These are phyloP conservation scores for Pitta sordida DNA, from an alignment of 2,113 vertebrate species.

Conservation along the genomic window DNA sequence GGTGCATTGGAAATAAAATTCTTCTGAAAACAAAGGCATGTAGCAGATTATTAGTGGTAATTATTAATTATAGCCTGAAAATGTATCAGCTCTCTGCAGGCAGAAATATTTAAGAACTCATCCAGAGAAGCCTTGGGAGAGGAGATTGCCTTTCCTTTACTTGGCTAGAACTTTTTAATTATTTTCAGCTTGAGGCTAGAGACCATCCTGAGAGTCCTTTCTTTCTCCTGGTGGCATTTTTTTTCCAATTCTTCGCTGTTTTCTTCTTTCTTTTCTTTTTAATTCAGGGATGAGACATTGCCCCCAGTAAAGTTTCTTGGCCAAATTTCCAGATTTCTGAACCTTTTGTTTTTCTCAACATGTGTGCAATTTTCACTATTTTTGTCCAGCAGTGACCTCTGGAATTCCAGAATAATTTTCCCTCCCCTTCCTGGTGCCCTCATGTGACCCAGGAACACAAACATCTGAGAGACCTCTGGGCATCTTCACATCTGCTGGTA, in stretches of 20 bases:
- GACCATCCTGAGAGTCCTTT: neutral
- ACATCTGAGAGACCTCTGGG: slow-evolving; percentile 84
- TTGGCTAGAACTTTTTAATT: slow-evolving; percentile 11
- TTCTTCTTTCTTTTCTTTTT: slow-evolving; percentile 17
- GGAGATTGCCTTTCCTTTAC: neutral
- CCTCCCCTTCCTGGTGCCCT: slow-evolving; percentile 82
- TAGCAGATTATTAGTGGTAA: neutral
- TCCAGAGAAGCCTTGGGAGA: neutral
- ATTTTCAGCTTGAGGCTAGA: slow-evolving; percentile 16
- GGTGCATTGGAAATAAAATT: neutral
- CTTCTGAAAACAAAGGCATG: neutral
- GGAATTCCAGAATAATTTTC: slow-evolving; percentile 85
- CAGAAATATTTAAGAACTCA: neutral
- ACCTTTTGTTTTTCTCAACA: slow-evolving; percentile 77
- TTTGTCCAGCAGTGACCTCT: slow-evolving; percentile 79
- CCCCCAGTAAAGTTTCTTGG: slow-evolving; percentile 8
- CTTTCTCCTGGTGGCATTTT: neutral
- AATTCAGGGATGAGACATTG: slow-evolving; percentile 34
- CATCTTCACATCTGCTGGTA: slow-evolving; percentile 83
- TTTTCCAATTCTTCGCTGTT: neutral
- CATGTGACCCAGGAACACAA: slow-evolving; percentile 79
- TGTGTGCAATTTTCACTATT: slow-evolving; percentile 87
- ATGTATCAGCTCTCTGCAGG: neutral
- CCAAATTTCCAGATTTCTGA: slow-evolving; percentile 64
- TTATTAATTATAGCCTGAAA: neutral